Percentiles rank a stretch among this genome's conserved stretches.
phyloP scores from a whole-genome alignment of 2,888 invertebrate genomes.

The Dolomedes plantarius region DNA sequence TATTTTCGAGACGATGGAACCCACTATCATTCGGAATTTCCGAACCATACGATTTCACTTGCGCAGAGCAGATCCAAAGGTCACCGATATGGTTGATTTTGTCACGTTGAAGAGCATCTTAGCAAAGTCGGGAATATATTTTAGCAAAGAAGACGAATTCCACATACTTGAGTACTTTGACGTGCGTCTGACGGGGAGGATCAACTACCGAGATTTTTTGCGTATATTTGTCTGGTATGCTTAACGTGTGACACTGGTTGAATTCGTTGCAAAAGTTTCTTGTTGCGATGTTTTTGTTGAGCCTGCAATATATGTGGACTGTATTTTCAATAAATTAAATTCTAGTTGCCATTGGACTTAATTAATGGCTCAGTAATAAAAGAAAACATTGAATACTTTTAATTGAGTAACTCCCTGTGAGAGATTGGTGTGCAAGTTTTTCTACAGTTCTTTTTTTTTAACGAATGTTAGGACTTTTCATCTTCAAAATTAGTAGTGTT shows the following conservation, averaged over 20 bases:
- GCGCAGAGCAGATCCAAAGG: slow-evolving; percentile 40
- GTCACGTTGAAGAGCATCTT: slow-evolving; percentile 26
- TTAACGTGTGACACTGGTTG: slow-evolving; percentile 1
- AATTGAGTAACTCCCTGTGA: too few relatives aligned
- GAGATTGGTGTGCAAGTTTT: too few relatives aligned
- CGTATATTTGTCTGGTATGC: slow-evolving; percentile 66
- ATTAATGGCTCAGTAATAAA: too few relatives aligned
- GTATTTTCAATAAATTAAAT: too few relatives aligned
- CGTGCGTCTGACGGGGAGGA: slow-evolving; percentile 33
- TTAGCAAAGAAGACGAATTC: slow-evolving; percentile 45
- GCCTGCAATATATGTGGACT: too few relatives aligned
- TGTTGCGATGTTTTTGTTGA: too few relatives aligned
- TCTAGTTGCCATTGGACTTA: too few relatives aligned
- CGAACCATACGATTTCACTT: slow-evolving; percentile 47
- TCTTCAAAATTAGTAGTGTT: too few relatives aligned
- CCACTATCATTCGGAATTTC: slow-evolving; percentile 40
- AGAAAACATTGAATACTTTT: too few relatives aligned
- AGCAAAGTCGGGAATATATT: slow-evolving; percentile 25
- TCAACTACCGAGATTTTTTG: slow-evolving; percentile 58
- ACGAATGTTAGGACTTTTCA: too few relatives aligned
- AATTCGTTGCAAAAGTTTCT: too few relatives aligned
- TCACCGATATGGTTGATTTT: slow-evolving; percentile 38
- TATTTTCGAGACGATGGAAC: slow-evolving; percentile 37
- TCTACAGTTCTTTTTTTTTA: too few relatives aligned
- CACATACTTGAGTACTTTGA: slow-evolving; percentile 59